A percentile compares a stretch with the other conserved stretches of the same genome.
Evolutionary conservation across 2,888 invertebrate species (phyloP).

Genomic region (Parnassius apollo): DNA sequence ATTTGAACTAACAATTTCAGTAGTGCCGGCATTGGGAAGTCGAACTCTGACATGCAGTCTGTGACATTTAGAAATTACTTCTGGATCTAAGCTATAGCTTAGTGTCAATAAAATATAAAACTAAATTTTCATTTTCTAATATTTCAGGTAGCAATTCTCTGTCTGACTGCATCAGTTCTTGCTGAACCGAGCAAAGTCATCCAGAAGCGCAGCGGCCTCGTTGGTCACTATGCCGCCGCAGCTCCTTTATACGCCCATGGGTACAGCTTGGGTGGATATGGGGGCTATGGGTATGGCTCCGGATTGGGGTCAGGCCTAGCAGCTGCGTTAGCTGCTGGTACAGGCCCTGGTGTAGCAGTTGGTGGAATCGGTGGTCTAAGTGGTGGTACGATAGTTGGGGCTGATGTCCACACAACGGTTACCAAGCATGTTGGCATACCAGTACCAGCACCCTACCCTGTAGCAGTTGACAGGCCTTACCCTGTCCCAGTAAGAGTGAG

Average conservation of each 20-base stretch:
- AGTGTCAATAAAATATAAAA: too few relatives aligned
- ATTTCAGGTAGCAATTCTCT: conserved; percentile 61
- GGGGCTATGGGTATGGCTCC: conserved; percentile 34
- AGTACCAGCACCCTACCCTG: conserved; percentile 73
- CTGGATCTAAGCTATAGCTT: too few relatives aligned
- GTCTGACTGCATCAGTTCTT: conserved; percentile 61
- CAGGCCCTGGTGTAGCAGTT: conserved; percentile 29
- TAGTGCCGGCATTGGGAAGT: too few relatives aligned
- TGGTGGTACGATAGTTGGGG: conserved; percentile 57
- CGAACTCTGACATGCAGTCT: too few relatives aligned
- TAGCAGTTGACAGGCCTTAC: conserved; percentile 72
- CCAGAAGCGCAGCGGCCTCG: conserved; percentile 68
- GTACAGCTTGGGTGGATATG: conserved; percentile 39
- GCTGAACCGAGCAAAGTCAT: conserved; percentile 71
- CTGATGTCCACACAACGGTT: conserved; percentile 74
- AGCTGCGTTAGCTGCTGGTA: conserved; percentile 7
- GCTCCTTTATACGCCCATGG: conserved; percentile 36
- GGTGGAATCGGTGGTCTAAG: conserved; percentile 37
- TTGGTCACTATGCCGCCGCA: conserved; percentile 58
- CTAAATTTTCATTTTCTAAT: background rate
- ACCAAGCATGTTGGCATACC: conserved; percentile 75
- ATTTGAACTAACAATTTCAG: too few relatives aligned
- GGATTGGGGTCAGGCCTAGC: conserved; percentile 31
- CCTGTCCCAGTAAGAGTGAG: conserved; percentile 69
- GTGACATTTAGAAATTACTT: too few relatives aligned